These are phyloP conservation scores for Aplidium turbinatum DNA, from an alignment of 23 tunicate species.

Conservation along the genomic window DNA sequence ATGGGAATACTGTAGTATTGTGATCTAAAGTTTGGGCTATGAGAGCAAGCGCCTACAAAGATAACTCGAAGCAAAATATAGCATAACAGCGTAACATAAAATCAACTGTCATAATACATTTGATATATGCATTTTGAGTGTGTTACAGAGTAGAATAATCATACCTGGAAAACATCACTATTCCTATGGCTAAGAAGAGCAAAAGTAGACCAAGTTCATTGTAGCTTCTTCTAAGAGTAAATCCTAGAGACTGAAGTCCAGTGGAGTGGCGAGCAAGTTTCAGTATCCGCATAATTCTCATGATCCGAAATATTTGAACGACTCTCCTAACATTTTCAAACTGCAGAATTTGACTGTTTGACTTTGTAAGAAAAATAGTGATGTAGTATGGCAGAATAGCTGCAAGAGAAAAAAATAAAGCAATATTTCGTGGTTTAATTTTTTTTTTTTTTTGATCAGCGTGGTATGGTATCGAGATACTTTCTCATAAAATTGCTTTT, in stretches of 20 bases:
- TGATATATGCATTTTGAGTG: no score
- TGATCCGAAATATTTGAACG: conserved; percentile 95
- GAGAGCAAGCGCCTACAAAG: no score
- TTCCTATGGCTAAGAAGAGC: conserved; percentile 88
- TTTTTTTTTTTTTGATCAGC: no score
- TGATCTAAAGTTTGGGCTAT: no score
- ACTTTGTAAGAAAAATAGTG: conserved; percentile 86
- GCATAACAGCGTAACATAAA: no score
- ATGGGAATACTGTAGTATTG: no score
- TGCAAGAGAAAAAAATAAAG: conserved; percentile 40
- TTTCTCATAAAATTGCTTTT: no score
- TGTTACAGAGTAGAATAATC: no score
- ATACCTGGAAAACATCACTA: conserved; percentile 94
- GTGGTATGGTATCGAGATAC: no score
- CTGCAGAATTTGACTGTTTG: conserved; percentile 83
- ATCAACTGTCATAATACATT: no score
- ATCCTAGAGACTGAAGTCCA: conserved; percentile 95
- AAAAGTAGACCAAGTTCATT: conserved; percentile 89
- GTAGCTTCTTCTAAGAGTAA: conserved; percentile 85
- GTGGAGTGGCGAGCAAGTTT: conserved; percentile 98
- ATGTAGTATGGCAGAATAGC: conserved; percentile 98
- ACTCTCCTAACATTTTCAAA: conserved; percentile 94
- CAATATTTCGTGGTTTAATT: no score
- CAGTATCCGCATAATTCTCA: conserved; percentile 96
- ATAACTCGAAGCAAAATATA: no score